These are phyloP conservation scores for Andrena fulva DNA, from an alignment of 2,888 invertebrate genomes.

Conservation along the genomic window DNA sequence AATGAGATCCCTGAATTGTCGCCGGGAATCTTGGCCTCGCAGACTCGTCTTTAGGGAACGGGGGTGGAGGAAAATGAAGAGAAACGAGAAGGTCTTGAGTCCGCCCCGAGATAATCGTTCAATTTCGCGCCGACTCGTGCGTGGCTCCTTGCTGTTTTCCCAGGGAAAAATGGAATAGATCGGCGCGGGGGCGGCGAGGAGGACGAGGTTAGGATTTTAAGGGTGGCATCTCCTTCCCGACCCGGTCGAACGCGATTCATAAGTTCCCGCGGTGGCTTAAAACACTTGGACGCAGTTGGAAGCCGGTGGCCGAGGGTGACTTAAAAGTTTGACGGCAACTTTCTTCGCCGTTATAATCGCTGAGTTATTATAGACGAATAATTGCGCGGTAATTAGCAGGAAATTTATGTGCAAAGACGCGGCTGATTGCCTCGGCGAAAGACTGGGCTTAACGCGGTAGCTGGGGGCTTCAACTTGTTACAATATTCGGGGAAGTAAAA, in stretches of 20 bases:
- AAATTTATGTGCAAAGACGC: slow-evolving; percentile 45
- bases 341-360: slow-evolving; percentile 3
- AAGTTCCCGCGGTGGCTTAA: slow-evolving; percentile 7
- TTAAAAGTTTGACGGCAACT: slow-evolving; percentile 43
- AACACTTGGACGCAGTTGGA: slow-evolving; percentile 1
- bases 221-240: background rate
- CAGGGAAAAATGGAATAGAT: background rate
- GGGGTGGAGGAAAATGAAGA: background rate
- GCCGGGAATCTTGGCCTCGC: slow-evolving; percentile 20
- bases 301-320: slow-evolving; percentile 23
- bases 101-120: slow-evolving; percentile 5
- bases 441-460: background rate
- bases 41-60: background rate
- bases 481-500: slow-evolving; percentile 44
- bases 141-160: background rate
- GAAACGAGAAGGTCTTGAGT: slow-evolving; percentile 10
- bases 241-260: slow-evolving; percentile 6
- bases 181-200: background rate
- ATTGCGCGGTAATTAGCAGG: slow-evolving; percentile 50
- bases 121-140: slow-evolving; percentile 9
- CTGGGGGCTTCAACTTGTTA: slow-evolving; percentile 24
- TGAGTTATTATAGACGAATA: slow-evolving; percentile 49
- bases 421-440: slow-evolving; percentile 13
- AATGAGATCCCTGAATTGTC: slow-evolving; percentile 55
- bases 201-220: background rate